phyloP scores from a whole-genome alignment of 2,797 vertebrate genomes.

The Dendrocincla fuliginosa region DNA sequence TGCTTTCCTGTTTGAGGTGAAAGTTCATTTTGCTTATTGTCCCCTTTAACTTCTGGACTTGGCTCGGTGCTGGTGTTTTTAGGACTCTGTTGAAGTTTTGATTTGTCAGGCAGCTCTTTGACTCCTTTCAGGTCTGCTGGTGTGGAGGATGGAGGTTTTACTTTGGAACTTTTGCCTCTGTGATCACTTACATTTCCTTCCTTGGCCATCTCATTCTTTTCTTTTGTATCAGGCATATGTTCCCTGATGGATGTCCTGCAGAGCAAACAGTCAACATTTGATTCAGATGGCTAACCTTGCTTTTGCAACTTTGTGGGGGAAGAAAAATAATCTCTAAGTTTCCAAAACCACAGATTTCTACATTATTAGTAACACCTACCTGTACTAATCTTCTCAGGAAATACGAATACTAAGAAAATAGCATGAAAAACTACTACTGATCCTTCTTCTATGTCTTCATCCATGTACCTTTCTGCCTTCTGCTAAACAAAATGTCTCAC shows the following conservation, averaged over 20 bases:
- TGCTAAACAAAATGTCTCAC: not conserved
- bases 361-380: not conserved
- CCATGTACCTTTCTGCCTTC: not conserved
- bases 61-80: constrained; percentile 14
- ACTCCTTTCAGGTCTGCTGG: not conserved
- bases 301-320: not conserved
- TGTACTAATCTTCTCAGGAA: not conserved
- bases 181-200: not conserved
- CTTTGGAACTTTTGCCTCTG: not conserved
- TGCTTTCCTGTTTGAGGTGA: not conserved
- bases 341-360: not conserved
- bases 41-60: not conserved
- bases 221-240: constrained; percentile 47
- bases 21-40: constrained; percentile 5
- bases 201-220: not conserved
- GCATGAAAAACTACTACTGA: not conserved
- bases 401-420: not conserved
- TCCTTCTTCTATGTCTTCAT: not conserved
- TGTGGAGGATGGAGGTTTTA: not conserved
- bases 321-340: not conserved
- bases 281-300: not conserved
- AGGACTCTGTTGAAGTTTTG: not conserved
- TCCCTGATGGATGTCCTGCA: constrained; percentile 63
- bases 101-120: not conserved
- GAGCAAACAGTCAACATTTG: constrained; percentile 4